Conservation (phyloP, 1,140 invertebrate species). For the Linepithema humile region DNA sequence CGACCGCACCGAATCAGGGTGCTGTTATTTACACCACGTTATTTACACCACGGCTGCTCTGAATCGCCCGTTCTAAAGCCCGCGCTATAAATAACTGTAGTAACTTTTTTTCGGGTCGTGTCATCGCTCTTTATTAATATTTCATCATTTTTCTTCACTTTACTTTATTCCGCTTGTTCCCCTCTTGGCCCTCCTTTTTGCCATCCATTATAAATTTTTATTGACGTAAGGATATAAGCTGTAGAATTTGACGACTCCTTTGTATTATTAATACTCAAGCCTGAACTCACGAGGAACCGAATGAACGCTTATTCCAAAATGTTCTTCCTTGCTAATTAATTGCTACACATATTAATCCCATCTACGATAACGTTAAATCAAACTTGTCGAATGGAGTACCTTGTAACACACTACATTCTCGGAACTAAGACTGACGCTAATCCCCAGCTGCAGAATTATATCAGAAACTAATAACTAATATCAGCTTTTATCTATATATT, state of each 20-base stretch:
- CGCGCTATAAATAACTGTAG: slow-evolving; percentile 20
- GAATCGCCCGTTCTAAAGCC: slow-evolving; percentile 21
- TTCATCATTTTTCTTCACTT: slow-evolving; percentile 30
- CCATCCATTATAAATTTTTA: background rate
- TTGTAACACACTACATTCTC: background rate
- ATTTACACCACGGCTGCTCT: slow-evolving; percentile 31
- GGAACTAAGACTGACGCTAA: background rate
- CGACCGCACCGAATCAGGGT: slow-evolving; percentile 86
- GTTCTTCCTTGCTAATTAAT: slow-evolving; percentile 2
- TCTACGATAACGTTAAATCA: background rate
- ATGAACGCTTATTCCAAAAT: background rate
- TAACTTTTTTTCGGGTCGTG: background rate
- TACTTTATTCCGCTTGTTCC: background rate
- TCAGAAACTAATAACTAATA: background rate
- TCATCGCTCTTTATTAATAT: slow-evolving; percentile 23
- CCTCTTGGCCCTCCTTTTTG: background rate
- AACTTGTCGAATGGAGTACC: background rate
- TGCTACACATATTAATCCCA: background rate
- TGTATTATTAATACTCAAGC: background rate
- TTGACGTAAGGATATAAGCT: background rate
- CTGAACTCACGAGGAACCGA: background rate
- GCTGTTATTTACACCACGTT: slow-evolving; percentile 80
- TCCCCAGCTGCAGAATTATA: background rate
- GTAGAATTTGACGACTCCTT: background rate
- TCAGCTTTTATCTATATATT: background rate